Evolutionary conservation across 2,797 vertebrate species (phyloP), one percentile per base, ranked within the genome.

Genomic region (Falco columbarius): DNA sequence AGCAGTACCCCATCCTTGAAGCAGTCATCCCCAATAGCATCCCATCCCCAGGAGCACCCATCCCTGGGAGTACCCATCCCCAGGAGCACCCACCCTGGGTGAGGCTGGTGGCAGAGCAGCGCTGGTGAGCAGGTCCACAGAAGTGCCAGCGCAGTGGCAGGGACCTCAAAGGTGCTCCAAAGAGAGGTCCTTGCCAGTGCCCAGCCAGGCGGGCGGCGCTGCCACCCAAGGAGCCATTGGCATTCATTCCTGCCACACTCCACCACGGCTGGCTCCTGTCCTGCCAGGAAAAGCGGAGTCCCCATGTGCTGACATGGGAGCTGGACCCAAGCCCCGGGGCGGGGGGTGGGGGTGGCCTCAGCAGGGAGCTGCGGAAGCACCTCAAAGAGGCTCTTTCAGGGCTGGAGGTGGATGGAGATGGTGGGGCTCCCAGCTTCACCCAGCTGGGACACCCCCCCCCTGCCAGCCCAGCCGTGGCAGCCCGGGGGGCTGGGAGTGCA

Each of bases 161-260:
- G 70, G 46, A 86, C 49, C 38, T 38, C 38, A 38, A 38, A 38
- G 11, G 38, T 38, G 38, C 38, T 38, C 38, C 38, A 38, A 38
- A 38, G 38, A 38, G 38, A 38, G 38, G 52, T 66, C 40, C 26
- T 62, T 46, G 86, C 86, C 34, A 38, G 52, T 22, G 2, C 47
- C 66, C 17, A 0, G 74, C 61, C 20, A 1, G 44, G 23, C 8
- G 0, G n/a, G 74, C 81, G 36, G 36, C 3, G 10, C 32, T 29
- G 38, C 38, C 7, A 9, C 52, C 65, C 51, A 14, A 8, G 7
- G 21, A 52, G 26, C 52, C 27, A 5, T 27, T 6, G 0, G 34
- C 1, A 2, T 61, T 67, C 16, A 3, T 42, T 40, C n/a, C 1
- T 0, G 0, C 46, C 14, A 2, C 0, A 1, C 38, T 62, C 32